Evolutionary conservation across 2,888 invertebrate genomes (phyloP), one percentile per base, ranked within the genome.

Genomic region (Aelia acuminata): DNA sequence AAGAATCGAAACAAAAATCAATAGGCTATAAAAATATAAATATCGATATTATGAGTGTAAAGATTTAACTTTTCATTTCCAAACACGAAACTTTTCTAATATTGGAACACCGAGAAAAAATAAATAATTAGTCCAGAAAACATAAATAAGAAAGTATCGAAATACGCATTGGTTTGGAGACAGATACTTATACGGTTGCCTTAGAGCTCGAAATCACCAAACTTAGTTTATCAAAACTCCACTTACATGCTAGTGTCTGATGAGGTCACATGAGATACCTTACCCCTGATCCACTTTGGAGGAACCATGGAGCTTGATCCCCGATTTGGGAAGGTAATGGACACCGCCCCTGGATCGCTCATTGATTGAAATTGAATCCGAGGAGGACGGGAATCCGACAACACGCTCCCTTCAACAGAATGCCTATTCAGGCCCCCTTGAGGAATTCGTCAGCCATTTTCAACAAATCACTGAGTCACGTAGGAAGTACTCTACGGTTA

Each of bases 361-460:
- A 70, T 70, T 31, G 63, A 70, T 63, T 70, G 63, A 70, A 70
- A 70, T 70, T 35, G 63, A 70, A 70, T 70, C 63, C 63, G 63
- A 70, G 63, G 20, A 35, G 63, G 31, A 13, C 18, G 63, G 31
- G 63, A 70, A 70, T 70, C 35, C 63, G 63, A 70, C 63, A 70
- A 70, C 63, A 70, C 31, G 18, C 63, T 70, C 63, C 63, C 63
- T 26, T 70, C 63, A 70, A 70, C 31, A 31, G 63, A 70, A 70
- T 70, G 63, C 63, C 63, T 70, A 70, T 70, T 70, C 63, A 70
- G 63, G 31, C 35, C 35, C 18, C 31, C 63, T 70, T 70, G 18
- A 31, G 63, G 63, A 70, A 70, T 70, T 70, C 63, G 31, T 7
- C 31, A 70, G 31, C 63, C 35, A 70, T 70, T 70, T 70, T 70